Evolutionary conservation across 1,140 invertebrate genomes (phyloP).

Genomic region (Aphelinus atriplicis): DNA sequence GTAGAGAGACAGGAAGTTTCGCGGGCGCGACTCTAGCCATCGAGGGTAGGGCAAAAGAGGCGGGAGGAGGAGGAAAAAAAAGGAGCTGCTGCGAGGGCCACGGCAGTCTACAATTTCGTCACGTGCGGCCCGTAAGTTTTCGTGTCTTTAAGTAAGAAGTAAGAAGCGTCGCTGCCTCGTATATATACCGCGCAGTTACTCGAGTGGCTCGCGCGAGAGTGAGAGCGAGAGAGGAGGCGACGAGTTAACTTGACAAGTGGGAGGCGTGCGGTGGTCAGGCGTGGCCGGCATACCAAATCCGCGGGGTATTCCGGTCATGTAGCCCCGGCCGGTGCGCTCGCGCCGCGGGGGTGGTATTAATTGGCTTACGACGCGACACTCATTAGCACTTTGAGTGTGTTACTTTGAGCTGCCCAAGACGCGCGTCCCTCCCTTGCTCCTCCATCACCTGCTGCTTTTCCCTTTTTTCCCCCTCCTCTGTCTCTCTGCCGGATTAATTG

Average conservation of each 20-base stretch:
- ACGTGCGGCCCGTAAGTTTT: slow-evolving; percentile 56
- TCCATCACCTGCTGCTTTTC: slow-evolving; percentile 3
- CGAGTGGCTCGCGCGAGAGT: slow-evolving; percentile 22
- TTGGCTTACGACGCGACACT: slow-evolving; percentile 67
- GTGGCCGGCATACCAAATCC: slow-evolving; percentile 65
- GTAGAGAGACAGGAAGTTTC: neutral
- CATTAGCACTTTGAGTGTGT: slow-evolving; percentile 62
- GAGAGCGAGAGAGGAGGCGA: slow-evolving; percentile 7
- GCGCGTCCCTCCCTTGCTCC: slow-evolving; percentile 2
- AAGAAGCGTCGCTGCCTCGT: slow-evolving; percentile 23
- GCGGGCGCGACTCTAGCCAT: slow-evolving; percentile 23
- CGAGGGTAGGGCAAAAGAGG: neutral
- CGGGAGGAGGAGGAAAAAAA: neutral
- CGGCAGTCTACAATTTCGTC: slow-evolving; percentile 54
- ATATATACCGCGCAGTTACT: slow-evolving; percentile 22
- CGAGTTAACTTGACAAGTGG: slow-evolving; percentile 58
- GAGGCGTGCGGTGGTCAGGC: slow-evolving; percentile 57
- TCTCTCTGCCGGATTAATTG: neutral
- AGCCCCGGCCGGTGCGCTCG: slow-evolving; percentile 40
- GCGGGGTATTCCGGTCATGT: slow-evolving; percentile 65
- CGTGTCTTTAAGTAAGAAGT: slow-evolving; percentile 54
- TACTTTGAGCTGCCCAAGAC: too few species aligned
- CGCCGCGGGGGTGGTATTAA: slow-evolving; percentile 58
- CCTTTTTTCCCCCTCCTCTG: neutral
- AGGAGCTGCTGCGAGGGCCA: neutral